Evolutionary conservation across 2,888 invertebrate species (phyloP).

Genomic region (Aquatica leii): DNA sequence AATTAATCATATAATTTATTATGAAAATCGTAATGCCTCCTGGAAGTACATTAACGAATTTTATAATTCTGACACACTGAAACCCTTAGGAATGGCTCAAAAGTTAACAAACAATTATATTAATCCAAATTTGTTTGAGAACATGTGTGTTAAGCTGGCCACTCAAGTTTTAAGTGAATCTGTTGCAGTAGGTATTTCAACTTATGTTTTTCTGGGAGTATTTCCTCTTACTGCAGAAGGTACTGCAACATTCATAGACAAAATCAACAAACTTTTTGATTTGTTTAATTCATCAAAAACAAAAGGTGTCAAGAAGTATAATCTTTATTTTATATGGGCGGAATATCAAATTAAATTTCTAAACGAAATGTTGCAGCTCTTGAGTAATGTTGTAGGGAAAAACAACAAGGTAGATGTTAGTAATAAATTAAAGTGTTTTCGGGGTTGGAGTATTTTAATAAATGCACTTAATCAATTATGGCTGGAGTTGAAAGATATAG

Average conservation of each 20-base stretch:
- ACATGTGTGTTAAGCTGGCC: slow-evolving; percentile 40
- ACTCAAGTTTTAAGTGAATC: slow-evolving; percentile 40
- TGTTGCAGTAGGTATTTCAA: slow-evolving; percentile 40
- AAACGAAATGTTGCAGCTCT: slow-evolving; percentile 30
- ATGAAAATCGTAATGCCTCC: slow-evolving; percentile 25
- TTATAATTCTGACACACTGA: slow-evolving; percentile 35
- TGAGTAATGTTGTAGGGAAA: slow-evolving; percentile 34
- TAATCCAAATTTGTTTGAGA: slow-evolving; percentile 39
- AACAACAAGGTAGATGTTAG: slow-evolving; percentile 34
- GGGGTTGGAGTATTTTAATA: slow-evolving; percentile 39
- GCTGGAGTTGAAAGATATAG: slow-evolving; percentile 27
- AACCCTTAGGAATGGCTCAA: slow-evolving; percentile 29
- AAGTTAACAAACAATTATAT: slow-evolving; percentile 40
- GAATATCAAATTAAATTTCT: slow-evolving; percentile 36
- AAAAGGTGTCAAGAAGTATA: slow-evolving; percentile 14
- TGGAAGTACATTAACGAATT: slow-evolving; percentile 36
- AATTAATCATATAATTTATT: slow-evolving; percentile 25
- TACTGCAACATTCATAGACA: slow-evolving; percentile 5
- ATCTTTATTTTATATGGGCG: slow-evolving; percentile 12
- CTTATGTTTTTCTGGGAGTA: slow-evolving; percentile 16
- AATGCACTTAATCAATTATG: slow-evolving; percentile 35
- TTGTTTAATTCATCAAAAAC: slow-evolving; percentile 9
- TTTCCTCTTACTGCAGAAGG: slow-evolving; percentile 18
- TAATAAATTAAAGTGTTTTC: slow-evolving; percentile 32
- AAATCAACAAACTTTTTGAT: slow-evolving; percentile 14